Base-by-base conservation (phyloP, 2,113 vertebrate genomes). In the Accipiter virgatus region DNA sequence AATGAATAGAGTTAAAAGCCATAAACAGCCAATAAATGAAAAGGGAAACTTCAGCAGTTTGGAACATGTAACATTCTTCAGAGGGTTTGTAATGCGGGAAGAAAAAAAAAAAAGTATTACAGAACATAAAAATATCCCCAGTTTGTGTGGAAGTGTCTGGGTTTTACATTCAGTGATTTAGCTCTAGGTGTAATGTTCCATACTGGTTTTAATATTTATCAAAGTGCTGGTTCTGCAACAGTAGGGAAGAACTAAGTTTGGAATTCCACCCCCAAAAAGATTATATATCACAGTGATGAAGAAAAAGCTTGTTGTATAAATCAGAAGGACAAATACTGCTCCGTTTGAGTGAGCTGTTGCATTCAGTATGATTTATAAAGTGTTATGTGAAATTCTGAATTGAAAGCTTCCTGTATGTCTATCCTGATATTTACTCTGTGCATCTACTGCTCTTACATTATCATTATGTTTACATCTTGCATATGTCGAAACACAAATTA, bases 51-150 rank as follows among this genome's bases (percentile, higher is more conserved):
- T 86, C 55, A 92, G 68, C 82, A 86, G 52, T 86, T 68, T 88
- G 75, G 77, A 73, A 95, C 65, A 94, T 67, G 61, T 56, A 90
- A 88, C 80, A 95, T 95, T 93, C 80, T 92, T 94, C 55, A 84
- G 72, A 84, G 29, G 17, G n/a, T 77, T 97, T 86, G 79, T 95
- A 94, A 96, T 94, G 81, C 5, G 6, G 43, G 67, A 66, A 78
- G 21, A 14, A 71, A 82, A 86, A 71, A 82, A 86, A 80, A 82
- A 87, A 71, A 40, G 4, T 52, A 71, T 59, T 81, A 78, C 21
- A 77, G 63, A 70, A 77, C 20, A 67, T 47, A 92, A 96, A 96
- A 94, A 78, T 94, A 96, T 45, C 29, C n/a, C 16, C 7, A 43
- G 32, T 84, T 93, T 88, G 50, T 71, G 65, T 86, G 14, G 40